These are phyloP conservation scores for Ardeotis arabs DNA, from an alignment of 2,113 vertebrate species.

Conservation along the genomic window DNA sequence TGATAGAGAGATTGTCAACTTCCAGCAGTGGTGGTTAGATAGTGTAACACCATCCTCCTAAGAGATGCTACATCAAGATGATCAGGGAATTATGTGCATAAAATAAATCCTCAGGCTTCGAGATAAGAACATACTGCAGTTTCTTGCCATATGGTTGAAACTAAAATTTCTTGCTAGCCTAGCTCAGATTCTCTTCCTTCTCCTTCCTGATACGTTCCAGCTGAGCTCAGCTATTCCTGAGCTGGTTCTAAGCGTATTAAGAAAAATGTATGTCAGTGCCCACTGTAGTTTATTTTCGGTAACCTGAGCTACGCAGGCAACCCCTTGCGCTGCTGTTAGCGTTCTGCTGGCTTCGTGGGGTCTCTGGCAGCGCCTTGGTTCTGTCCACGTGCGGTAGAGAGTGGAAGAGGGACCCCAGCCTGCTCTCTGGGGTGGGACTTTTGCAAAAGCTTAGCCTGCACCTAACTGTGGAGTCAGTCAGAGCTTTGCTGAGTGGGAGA, in stretches of 20 bases:
- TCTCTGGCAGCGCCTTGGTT: rapidly evolving
- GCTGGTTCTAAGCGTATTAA: slow-evolving; percentile 47
- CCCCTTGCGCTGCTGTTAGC: not conserved
- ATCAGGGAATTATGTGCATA: slow-evolving; percentile 66
- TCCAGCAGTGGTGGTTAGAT: slow-evolving; percentile 67
- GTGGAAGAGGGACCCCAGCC: not conserved
- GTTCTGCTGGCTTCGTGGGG: not conserved
- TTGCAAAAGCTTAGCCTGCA: not conserved
- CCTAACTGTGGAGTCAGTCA: not conserved
- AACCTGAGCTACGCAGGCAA: not conserved
- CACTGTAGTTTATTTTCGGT: not conserved
- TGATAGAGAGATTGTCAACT: slow-evolving; percentile 62
- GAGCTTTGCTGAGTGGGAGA: not conserved
- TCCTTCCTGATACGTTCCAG: slow-evolving; percentile 49
- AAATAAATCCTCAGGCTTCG: slow-evolving; percentile 61
- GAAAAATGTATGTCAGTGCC: not conserved
- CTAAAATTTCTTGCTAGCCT: slow-evolving; percentile 66
- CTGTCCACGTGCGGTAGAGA: not conserved
- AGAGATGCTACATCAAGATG: slow-evolving; percentile 57
- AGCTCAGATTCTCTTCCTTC: slow-evolving; percentile 63
- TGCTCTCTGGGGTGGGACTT: not conserved
- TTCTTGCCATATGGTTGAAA: slow-evolving; percentile 55
- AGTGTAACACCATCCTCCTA: slow-evolving; percentile 39
- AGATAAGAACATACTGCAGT: slow-evolving; percentile 36
- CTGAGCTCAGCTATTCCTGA: slow-evolving; percentile 59